Evolutionary conservation across 2,113 vertebrate genomes (phyloP), one percentile per base, ranked within the genome.

Genomic region (Asarcornis scutulata): DNA sequence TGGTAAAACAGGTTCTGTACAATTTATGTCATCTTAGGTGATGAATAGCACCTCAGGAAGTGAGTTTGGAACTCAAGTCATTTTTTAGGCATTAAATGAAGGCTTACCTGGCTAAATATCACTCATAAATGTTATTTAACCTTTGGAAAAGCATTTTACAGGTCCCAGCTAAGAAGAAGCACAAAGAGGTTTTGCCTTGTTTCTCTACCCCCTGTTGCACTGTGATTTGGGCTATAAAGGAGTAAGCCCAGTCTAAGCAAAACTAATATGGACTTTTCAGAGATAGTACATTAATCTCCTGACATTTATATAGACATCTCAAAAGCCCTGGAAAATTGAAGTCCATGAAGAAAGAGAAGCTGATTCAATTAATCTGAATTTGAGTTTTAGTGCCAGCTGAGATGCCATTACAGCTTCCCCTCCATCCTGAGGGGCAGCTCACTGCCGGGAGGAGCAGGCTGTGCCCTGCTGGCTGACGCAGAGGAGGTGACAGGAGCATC

Each of bases 391-490:
- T 16, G 42, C 40, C 4, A 13, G 12, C 48, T 31, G 32, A 4
- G 5, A 13, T 46, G 11, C 42, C 23, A 2, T 40, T 23, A 27
- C 25, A 21, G 27, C n/a, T 56, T 62, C 27, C 20, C 27, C 26
- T 36, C 55, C 1, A 0, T 32, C 36, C 26, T 3, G 17, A 13
- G 32, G 25, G 11, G 9, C 20, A 8, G 26, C 55, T 46, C 4
- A 6, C 36, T 9, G 38, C 32, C 25, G 21, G 20, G 36, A 55
- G 20, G 25, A 62, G 29, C 27, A 3, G 31, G 17, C 13, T 27
- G 23, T 59, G 73, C 44, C 44, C 12, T 48, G n/a, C n/a, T 18
- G 26, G 27, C 32, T 27, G 34, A 27, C 21, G 17, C 26, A 55
- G 17, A 3, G 10, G 25, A 7, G 50, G n/a, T 22, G 42, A 29